Percentiles rank a stretch among this genome's conserved stretches.
Conservation (phyloP, 2,113 vertebrate species). For the Pterocles gutturalis region DNA sequence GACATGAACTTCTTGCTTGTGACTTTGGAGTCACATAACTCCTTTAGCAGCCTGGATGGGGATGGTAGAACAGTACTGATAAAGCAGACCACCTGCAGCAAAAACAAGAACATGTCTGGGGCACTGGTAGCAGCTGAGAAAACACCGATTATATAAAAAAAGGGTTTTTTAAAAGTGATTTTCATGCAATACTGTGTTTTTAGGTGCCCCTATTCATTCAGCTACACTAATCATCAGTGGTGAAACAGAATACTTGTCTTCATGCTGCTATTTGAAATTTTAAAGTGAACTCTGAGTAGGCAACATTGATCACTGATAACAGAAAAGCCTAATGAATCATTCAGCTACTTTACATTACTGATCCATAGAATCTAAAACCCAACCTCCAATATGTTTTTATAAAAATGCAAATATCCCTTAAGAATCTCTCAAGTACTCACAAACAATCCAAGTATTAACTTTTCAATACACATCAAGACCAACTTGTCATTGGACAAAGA, state of each 20-base stretch:
- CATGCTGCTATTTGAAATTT: neutral
- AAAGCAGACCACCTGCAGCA: neutral
- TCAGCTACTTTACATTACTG: neutral
- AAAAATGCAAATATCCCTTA: neutral
- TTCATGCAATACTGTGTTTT: neutral
- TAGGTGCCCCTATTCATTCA: neutral
- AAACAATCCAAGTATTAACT: neutral
- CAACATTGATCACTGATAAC: neutral
- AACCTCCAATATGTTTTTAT: neutral
- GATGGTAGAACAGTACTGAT: neutral
- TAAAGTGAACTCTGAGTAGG: neutral
- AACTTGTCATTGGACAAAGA: neutral
- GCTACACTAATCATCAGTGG: neutral
- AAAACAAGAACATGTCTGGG: accelerated
- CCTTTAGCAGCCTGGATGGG: neutral
- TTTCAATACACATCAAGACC: neutral
- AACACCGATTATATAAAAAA: neutral
- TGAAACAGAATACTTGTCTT: neutral
- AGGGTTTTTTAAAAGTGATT: neutral
- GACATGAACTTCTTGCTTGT: neutral
- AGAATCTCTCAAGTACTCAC: neutral
- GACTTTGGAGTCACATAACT: neutral
- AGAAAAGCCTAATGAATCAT: neutral
- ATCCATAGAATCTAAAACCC: neutral
- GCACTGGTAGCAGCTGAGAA: neutral